These are phyloP conservation scores for Salmo trutta DNA, from an alignment of 2,797 vertebrate genomes.

Conservation along the genomic window DNA sequence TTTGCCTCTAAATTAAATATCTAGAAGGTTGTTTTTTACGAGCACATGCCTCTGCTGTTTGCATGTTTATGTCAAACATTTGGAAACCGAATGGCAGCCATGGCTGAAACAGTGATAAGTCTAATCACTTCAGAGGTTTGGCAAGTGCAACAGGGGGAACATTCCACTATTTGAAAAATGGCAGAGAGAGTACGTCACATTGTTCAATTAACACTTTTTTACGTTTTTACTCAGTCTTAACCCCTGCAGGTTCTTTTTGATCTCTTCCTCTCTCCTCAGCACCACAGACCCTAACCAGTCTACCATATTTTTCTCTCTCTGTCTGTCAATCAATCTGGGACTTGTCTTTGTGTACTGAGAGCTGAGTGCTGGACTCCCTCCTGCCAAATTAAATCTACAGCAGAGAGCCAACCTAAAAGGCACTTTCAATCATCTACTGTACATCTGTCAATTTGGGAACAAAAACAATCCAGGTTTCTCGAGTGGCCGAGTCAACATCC, in stretches of 20 bases:
- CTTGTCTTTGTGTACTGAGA: conserved; percentile 71
- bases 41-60: conserved; percentile 73
- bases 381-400: conserved; percentile 80
- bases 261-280: not conserved
- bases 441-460: conserved; percentile 76
- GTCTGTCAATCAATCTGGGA: not conserved
- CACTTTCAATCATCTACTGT: conserved; percentile 77
- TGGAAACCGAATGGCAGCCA: conserved; percentile 74
- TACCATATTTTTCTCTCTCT: not conserved
- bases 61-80: conserved; percentile 78
- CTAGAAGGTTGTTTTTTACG: conserved; percentile 69
- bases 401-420: conserved; percentile 76
- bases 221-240: not conserved
- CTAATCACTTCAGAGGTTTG: conserved; percentile 64
- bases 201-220: conserved; percentile 75
- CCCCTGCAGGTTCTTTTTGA: not conserved
- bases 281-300: not conserved
- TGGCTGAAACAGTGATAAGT: conserved; percentile 76
- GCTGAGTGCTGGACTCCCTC: conserved; percentile 73
- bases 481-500: conserved; percentile 78
- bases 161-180: conserved; percentile 23
- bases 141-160: conserved; percentile 39
- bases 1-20: conserved; percentile 70
- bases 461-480: conserved; percentile 77
- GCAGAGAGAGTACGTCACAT: conserved; percentile 69